Base-by-base conservation (phyloP, 2,888 invertebrate species). In the Linyphia triangularis region DNA sequence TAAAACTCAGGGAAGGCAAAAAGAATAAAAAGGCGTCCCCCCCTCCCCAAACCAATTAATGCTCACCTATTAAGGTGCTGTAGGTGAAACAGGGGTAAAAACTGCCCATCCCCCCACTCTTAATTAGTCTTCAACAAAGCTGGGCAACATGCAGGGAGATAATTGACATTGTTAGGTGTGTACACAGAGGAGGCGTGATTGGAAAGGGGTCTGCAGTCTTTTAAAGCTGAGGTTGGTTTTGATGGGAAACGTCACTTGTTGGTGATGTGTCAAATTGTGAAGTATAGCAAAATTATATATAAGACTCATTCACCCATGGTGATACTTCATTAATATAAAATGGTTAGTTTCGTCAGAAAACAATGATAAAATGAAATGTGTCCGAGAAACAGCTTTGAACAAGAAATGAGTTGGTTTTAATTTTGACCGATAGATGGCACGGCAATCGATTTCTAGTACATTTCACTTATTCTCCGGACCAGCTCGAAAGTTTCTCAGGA, bases 1-100 rank as follows among this genome's bases (percentile, higher is more conserved):
- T 84, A 84, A 85, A 85, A 77, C 75, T 59, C 19, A 30, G 26
- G 33, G 59, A 24, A 33, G 40, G 61, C 13, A 63, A 63, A 69
- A 30, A 33, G 24, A 28, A n/a, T n/a, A 43, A 73, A 22, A 43
- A 43, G 63, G 37, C 73, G 73, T n/a, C n/a, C n/a, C n/a, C n/a
- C n/a, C n/a, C n/a, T n/a, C n/a, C n/a, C n/a, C n/a, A 75, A 88
- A 88, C 81, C 86, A 88, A 88, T 88, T 88, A 88, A 81, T 81
- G 81, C 33, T 22, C 57, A 43, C 77, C 84, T 81, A 88, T 75
- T 81, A 88, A 81, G 70, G 72, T 72, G 26, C 84, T 40, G 67
- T 73, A 83, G 83, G 83, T 83, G 83, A 59, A 59, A 70, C 37
- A 82, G 82, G 30, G 65, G 73, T 73, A 75, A 67, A 75, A 83